Percentiles rank a stretch among this genome's conserved stretches.
Evolutionary conservation across 2,113 vertebrate species (phyloP).

Genomic region (Peromyscus maniculatus): DNA sequence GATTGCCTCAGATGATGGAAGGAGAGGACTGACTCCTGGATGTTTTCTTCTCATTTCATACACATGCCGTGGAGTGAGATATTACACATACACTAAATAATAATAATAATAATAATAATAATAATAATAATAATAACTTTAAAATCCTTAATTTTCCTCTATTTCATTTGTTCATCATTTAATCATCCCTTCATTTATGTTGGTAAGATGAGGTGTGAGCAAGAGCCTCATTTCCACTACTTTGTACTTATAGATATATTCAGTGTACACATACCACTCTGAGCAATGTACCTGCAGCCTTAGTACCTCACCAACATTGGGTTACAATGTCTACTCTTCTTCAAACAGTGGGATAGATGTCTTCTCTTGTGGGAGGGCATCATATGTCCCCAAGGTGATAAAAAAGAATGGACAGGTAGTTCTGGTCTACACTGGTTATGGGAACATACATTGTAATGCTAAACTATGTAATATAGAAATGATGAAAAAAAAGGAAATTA

Average conservation of each 20-base stretch:
- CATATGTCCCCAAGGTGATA: background rate
- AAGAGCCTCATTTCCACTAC: background rate
- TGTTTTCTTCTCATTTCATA: background rate
- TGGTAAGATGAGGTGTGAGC: background rate
- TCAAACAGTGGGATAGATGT: background rate
- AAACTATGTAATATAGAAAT: background rate
- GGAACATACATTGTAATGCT: background rate
- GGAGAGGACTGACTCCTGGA: background rate
- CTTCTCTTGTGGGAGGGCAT: background rate
- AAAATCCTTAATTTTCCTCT: background rate
- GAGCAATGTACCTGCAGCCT: background rate
- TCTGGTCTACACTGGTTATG: background rate
- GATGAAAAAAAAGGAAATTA: too few species aligned
- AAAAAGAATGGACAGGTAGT: background rate
- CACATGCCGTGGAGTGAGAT: too few species aligned
- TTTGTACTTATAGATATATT: background rate
- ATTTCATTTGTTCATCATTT: background rate
- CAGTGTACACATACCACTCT: background rate
- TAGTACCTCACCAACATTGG: too few species aligned
- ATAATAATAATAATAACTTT: background rate
- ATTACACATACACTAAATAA: background rate
- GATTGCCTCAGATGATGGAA: background rate
- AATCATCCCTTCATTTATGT: background rate
- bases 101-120: too few species aligned
- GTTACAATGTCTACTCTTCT: too few species aligned